Evolutionary conservation across 2,888 invertebrate species (phyloP).

Genomic region (Epirrhoe tristata): DNA sequence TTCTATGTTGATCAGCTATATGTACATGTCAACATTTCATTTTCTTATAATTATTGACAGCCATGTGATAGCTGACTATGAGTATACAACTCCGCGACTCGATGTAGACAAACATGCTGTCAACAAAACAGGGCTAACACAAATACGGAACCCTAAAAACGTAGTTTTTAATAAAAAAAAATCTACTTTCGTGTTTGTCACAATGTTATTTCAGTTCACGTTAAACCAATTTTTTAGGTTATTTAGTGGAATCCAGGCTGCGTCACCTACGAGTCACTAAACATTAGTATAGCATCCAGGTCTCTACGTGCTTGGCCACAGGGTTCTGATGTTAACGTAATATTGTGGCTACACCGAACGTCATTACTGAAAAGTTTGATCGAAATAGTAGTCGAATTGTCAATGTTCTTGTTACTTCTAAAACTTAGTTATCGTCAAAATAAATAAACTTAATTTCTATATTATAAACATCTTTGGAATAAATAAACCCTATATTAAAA

Average conservation of each 20-base stretch:
- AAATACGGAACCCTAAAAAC: not conserved
- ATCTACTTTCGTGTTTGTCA: not conserved
- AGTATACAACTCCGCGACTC: slow-evolving; percentile 73
- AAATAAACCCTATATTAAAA: not conserved
- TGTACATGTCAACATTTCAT: slow-evolving; percentile 83
- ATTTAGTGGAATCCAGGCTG: too few species aligned
- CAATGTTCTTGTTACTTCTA: too few species aligned
- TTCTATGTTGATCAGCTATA: slow-evolving; percentile 84
- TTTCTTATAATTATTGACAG: slow-evolving; percentile 85
- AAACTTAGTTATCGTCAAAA: not conserved
- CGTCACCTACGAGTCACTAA: too few species aligned
- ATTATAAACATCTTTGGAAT: not conserved
- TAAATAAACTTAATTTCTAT: not conserved
- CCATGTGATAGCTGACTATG: slow-evolving; percentile 86
- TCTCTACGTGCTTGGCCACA: too few species aligned
- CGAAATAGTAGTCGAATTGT: too few species aligned
- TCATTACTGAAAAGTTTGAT: too few species aligned
- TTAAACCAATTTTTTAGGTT: too few species aligned
- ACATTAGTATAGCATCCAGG: too few species aligned
- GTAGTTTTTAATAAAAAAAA: not conserved
- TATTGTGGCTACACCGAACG: too few species aligned
- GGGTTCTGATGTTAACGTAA: too few species aligned
- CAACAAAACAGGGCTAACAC: slow-evolving; percentile 44
- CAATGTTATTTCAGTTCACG: too few species aligned
- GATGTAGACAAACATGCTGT: slow-evolving; percentile 77